These are phyloP conservation scores for Margarornis squamiger DNA, from an alignment of 2,797 vertebrate species.

Conservation along the genomic window DNA sequence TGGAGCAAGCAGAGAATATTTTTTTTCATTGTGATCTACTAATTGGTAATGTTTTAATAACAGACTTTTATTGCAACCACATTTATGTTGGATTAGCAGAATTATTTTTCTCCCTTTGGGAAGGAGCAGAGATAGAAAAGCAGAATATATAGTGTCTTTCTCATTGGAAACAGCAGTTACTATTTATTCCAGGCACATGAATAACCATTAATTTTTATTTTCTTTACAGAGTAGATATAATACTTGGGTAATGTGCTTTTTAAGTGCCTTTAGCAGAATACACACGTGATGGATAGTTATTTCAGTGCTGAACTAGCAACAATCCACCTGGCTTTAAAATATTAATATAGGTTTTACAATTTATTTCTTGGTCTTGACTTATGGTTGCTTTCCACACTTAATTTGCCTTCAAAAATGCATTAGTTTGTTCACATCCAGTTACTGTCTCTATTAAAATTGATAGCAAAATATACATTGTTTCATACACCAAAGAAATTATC, in stretches of 20 bases:
- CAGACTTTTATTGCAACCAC: neutral
- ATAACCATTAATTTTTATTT: constrained; percentile 17
- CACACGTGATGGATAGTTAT: neutral
- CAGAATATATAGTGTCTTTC: neutral
- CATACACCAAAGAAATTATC: neutral
- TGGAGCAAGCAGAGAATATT: neutral
- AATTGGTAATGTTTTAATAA: neutral
- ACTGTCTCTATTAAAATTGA: neutral
- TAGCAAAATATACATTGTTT: neutral
- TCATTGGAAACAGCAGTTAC: neutral
- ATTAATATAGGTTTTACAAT: neutral
- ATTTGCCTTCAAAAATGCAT: neutral
- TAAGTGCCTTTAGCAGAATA: neutral
- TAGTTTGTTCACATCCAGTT: neutral
- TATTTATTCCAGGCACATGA: neutral
- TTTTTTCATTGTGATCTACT: neutral
- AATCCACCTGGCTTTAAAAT: neutral
- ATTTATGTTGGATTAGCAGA: neutral
- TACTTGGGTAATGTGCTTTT: neutral
- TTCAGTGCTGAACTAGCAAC: neutral
- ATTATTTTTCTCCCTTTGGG: neutral
- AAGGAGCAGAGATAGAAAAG: neutral
- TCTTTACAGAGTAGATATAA: neutral
- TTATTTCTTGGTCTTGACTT: neutral
- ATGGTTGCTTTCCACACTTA: neutral